A percentile compares a stretch with the other conserved stretches of the same genome.
phyloP scores from a whole-genome alignment of 2,888 invertebrate genomes.

The Heteromurus nitidus region DNA sequence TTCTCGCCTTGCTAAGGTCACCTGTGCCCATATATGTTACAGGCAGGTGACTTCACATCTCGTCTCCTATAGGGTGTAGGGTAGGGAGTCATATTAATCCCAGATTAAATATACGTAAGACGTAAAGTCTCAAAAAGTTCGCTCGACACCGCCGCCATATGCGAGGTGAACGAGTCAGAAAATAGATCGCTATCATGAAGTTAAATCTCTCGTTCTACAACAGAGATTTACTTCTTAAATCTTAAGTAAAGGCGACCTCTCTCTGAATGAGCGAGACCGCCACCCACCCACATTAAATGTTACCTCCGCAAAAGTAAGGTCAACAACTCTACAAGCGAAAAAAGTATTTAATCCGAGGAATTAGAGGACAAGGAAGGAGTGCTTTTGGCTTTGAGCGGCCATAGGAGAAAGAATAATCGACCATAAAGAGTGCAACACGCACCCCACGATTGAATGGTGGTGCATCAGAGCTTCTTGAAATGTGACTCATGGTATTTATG shows the following conservation, averaged over 20 bases:
- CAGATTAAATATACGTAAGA: slow-evolving; percentile 35
- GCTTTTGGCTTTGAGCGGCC: no score
- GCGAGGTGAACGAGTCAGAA: slow-evolving; percentile 25
- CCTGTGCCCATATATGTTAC: slow-evolving; percentile 15
- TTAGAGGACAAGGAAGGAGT: no score
- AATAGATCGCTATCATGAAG: slow-evolving; percentile 40
- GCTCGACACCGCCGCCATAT: no score
- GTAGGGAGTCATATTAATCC: slow-evolving; percentile 49
- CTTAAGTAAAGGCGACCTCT: neutral
- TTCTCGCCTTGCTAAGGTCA: slow-evolving; percentile 33
- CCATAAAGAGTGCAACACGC: no score
- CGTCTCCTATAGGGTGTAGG: no score
- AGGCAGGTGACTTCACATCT: neutral
- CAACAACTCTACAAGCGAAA: slow-evolving; percentile 33
- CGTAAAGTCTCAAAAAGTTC: slow-evolving; percentile 32
- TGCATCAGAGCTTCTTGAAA: no score
- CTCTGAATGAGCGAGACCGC: neutral
- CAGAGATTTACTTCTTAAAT: slow-evolving; percentile 35
- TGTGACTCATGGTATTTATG: neutral
- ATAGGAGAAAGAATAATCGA: no score
- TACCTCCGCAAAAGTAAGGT: slow-evolving; percentile 14
- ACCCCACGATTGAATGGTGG: no score
- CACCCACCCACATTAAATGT: slow-evolving; percentile 30
- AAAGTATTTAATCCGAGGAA: slow-evolving; percentile 37
- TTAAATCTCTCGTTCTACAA: slow-evolving; percentile 26